Evolutionary conservation across 2,797 vertebrate species (phyloP).

Genomic region (Sebastes kiyomatsui): DNA sequence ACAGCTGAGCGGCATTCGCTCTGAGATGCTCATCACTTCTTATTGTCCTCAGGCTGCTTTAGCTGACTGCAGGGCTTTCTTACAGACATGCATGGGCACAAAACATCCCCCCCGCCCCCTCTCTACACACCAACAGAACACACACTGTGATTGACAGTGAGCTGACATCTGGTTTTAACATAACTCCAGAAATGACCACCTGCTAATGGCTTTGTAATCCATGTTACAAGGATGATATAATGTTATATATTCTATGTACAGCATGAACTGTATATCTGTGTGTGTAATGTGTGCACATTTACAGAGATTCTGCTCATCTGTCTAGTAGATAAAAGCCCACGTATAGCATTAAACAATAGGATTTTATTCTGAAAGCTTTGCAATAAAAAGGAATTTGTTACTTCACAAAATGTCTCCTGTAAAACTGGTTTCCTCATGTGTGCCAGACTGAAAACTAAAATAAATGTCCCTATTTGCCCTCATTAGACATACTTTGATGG

Average conservation of each 20-base stretch:
- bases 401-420: neutral
- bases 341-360: neutral
- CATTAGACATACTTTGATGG: conserved; percentile 12
- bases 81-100: neutral
- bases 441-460: neutral
- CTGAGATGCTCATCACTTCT: conserved; percentile 61
- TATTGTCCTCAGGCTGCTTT: conserved; percentile 56
- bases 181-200: conserved; percentile 17
- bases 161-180: conserved; percentile 29
- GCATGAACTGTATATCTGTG: neutral
- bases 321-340: neutral
- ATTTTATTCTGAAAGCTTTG: neutral
- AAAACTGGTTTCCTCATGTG: neutral
- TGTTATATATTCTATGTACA: neutral
- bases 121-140: neutral
- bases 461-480: neutral
- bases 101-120: neutral
- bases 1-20: conserved; percentile 50
- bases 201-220: conserved; percentile 1
- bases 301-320: neutral
- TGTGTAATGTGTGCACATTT: neutral
- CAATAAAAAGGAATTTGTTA: neutral
- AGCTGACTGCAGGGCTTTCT: conserved; percentile 56
- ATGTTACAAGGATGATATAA: neutral
- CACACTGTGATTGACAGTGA: conserved; percentile 3